These are phyloP conservation scores for Thunnus albacares DNA, from an alignment of 2,797 vertebrate species.

Conservation along the genomic window DNA sequence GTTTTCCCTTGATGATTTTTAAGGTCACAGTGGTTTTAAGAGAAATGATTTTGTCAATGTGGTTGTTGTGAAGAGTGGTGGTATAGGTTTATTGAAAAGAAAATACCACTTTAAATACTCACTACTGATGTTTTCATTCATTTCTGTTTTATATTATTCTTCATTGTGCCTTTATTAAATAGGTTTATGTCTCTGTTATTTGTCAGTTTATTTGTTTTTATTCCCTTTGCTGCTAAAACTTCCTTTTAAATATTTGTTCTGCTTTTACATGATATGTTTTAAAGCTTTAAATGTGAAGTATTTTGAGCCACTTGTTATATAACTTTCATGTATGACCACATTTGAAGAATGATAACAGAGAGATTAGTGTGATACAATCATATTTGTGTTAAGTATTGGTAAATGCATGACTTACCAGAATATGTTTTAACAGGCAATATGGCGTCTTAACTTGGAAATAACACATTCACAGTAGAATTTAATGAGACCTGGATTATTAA, in stretches of 20 bases:
- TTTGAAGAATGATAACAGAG: background rate
- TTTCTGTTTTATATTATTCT: background rate
- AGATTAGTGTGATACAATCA: background rate
- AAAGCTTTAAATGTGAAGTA: background rate
- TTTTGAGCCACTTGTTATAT: background rate
- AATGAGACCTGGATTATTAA: constrained; percentile 69
- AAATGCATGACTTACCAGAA: constrained; percentile 2
- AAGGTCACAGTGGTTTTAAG: constrained; percentile 3
- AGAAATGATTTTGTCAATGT: background rate
- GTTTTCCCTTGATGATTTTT: background rate
- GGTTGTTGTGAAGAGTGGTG: background rate
- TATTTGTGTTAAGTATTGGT: constrained; percentile 8
- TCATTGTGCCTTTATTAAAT: background rate
- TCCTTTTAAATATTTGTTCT: background rate
- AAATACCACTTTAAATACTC: background rate
- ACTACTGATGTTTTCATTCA: too few relatives aligned
- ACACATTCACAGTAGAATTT: constrained; percentile 36
- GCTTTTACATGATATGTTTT: background rate
- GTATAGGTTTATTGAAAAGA: background rate
- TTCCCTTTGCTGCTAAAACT: background rate
- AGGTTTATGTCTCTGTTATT: background rate
- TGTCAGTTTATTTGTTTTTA: background rate
- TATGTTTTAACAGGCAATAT: constrained; percentile 25
- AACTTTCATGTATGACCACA: background rate
- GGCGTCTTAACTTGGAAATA: constrained; percentile 8